phyloP scores from a whole-genome alignment of 2,113 vertebrate species.

The Fregata magnificens region DNA sequence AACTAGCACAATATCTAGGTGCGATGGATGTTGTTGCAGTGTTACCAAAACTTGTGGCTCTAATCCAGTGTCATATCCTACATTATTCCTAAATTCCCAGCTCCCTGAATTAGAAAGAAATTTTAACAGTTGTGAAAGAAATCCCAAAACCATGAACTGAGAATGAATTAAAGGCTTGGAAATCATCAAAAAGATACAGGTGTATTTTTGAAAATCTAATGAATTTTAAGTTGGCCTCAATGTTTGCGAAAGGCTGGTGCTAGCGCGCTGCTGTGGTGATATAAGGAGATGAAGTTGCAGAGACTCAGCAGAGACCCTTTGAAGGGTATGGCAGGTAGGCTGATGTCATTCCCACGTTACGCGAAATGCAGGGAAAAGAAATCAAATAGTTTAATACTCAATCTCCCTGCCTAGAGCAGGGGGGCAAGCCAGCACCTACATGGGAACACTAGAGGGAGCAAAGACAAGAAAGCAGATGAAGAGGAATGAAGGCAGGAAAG shows the following conservation, averaged over 20 bases:
- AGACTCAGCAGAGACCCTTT: neutral
- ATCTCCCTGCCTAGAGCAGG: neutral
- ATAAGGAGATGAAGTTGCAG: neutral
- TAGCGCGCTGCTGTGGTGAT: rapidly evolving
- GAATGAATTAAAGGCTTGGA: neutral
- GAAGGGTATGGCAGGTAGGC: neutral
- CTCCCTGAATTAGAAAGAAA: neutral
- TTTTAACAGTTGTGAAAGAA: neutral
- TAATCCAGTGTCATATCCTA: neutral
- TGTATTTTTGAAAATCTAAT: neutral
- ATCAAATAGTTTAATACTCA: rapidly evolving
- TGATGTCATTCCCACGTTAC: neutral
- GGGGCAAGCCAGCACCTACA: neutral
- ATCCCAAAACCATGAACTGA: neutral
- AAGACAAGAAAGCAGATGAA: neutral
- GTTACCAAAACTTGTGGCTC: neutral
- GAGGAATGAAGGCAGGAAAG: neutral
- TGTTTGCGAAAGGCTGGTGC: neutral
- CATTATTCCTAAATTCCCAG: neutral
- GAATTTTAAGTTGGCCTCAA: neutral
- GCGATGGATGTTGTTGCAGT: neutral
- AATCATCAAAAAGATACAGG: neutral
- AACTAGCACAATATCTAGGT: neutral
- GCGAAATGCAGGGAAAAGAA: neutral
- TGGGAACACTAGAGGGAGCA: constrained; percentile 8